phyloP scores from a whole-genome alignment of 2,888 invertebrate genomes.

The Carabus problematicus region DNA sequence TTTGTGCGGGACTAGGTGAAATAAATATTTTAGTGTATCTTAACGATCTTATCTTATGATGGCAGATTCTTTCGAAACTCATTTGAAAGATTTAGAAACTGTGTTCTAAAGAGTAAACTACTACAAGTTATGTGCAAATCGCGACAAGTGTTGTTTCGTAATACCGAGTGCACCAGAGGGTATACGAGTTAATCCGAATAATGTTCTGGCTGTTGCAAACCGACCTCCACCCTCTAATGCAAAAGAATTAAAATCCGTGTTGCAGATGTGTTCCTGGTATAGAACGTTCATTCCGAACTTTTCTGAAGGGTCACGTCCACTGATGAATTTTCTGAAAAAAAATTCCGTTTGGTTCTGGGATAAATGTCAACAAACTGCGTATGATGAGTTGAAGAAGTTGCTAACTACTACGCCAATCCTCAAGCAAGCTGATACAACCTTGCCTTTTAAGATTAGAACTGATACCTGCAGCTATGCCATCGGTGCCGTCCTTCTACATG shows the following conservation, averaged over 20 bases:
- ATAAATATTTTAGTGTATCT: no score
- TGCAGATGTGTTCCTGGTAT: conserved; percentile 38
- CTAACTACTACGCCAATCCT: conserved; percentile 14
- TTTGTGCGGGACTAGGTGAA: no score
- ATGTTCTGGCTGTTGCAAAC: conserved; percentile 10
- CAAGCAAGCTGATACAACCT: no score
- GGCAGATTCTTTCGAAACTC: no score
- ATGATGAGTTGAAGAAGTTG: not conserved
- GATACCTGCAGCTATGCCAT: no score
- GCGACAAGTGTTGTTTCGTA: no score
- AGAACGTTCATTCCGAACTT: no score
- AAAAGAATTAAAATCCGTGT: conserved; percentile 24
- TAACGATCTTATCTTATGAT: no score
- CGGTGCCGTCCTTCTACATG: no score
- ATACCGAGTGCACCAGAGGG: no score
- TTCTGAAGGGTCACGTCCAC: conserved; percentile 13
- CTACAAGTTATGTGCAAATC: no score
- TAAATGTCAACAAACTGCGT: conserved; percentile 12
- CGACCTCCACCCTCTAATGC: conserved; percentile 7
- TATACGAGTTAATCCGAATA: conserved; percentile 14
- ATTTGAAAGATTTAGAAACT: conserved; percentile 36
- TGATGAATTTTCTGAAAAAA: conserved; percentile 33
- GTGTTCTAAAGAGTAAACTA: conserved; percentile 39
- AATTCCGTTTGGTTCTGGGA: conserved; percentile 14
- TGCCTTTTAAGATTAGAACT: no score